These are phyloP conservation scores for Acanthosepion pharaonis DNA, from an alignment of 2,888 invertebrate genomes.

Conservation along the genomic window DNA sequence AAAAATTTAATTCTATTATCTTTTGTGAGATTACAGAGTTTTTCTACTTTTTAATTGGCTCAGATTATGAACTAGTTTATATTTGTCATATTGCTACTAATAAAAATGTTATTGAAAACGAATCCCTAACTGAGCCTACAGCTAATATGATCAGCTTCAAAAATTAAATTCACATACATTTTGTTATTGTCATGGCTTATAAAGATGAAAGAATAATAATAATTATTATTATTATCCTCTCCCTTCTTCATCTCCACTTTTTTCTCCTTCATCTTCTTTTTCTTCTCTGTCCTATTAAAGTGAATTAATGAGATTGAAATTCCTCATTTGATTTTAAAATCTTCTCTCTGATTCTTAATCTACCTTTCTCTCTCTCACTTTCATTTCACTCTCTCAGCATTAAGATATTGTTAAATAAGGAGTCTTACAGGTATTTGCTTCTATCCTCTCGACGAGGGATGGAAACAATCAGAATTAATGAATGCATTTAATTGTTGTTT, in stretches of 20 bases:
- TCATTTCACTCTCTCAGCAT: neutral
- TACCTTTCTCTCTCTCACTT: neutral
- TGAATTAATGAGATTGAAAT: conserved; percentile 1
- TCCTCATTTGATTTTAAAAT: neutral
- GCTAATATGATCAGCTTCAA: neutral
- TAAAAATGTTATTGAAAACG: neutral
- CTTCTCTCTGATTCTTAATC: neutral
- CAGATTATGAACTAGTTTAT: neutral
- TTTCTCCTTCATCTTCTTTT: neutral
- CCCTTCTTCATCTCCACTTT: neutral
- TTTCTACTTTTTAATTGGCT: neutral
- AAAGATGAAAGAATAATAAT: neutral
- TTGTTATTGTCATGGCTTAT: neutral
- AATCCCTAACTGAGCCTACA: neutral
- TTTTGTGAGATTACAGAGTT: neutral
- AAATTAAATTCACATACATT: neutral
- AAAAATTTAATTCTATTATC: neutral
- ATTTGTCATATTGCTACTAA: neutral
- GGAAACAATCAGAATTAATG: conserved; percentile 16
- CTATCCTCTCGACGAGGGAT: neutral
- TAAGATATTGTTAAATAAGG: neutral
- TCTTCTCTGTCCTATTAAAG: neutral
- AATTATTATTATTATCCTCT: neutral
- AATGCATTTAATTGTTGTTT: neutral
- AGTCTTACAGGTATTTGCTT: conserved; percentile 6